Evolutionary conservation across 2,797 vertebrate genomes (phyloP).

Genomic region (Syndactyla subalaris): DNA sequence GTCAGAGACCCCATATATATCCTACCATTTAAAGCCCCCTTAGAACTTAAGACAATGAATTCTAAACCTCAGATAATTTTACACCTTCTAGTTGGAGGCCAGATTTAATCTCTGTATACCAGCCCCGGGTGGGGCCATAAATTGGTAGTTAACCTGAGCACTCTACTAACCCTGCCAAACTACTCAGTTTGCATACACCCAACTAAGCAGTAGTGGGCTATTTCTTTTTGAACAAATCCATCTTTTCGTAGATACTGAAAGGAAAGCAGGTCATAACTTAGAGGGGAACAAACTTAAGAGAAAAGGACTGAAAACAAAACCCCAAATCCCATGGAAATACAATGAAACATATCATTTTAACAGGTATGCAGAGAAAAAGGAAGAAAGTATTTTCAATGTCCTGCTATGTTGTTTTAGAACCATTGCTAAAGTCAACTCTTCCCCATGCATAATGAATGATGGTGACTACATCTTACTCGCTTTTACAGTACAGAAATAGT

Average conservation of each 20-base stretch:
- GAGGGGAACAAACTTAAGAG: background rate
- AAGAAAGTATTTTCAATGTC: background rate
- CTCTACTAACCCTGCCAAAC: background rate
- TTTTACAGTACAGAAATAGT: background rate
- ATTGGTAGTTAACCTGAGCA: accelerated
- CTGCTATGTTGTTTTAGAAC: background rate
- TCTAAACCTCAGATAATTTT: background rate
- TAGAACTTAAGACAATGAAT: background rate
- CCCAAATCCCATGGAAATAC: background rate
- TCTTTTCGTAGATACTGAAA: background rate
- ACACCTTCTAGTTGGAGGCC: background rate
- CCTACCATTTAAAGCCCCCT: background rate
- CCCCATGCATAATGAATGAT: background rate
- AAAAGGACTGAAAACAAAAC: background rate
- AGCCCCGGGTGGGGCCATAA: background rate
- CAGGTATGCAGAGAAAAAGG: background rate
- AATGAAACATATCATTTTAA: background rate
- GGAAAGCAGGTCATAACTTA: background rate
- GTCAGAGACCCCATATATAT: background rate
- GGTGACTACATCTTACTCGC: background rate
- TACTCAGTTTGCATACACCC: background rate
- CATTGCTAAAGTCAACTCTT: background rate
- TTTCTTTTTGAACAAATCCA: background rate
- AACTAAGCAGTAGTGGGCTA: background rate
- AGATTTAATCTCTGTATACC: background rate